Conservation (phyloP, 35 echinoderm and acorn worm genomes). For the Apostichopus japonicus region DNA sequence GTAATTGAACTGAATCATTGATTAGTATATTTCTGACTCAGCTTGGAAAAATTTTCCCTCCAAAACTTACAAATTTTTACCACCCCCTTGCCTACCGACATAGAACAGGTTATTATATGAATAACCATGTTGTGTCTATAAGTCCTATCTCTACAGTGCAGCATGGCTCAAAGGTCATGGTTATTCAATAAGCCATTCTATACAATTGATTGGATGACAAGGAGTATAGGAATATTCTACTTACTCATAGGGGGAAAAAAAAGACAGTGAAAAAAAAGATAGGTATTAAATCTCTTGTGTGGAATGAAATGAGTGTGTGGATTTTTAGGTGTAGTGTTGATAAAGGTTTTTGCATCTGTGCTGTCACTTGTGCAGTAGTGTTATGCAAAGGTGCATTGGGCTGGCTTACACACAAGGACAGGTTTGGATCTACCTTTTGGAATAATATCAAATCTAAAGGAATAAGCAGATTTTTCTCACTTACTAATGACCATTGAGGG, state of each 20-base stretch:
- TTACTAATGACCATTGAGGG: neutral
- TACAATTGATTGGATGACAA: too few relatives aligned
- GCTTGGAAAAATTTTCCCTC: slow-evolving; percentile 23
- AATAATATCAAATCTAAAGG: slow-evolving; percentile 6
- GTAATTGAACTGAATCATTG: slow-evolving; percentile 33
- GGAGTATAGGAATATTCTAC: too few relatives aligned
- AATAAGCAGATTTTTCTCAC: neutral
- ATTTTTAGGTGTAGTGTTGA: neutral
- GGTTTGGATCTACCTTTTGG: slow-evolving; percentile 12
- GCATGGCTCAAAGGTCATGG: too few relatives aligned
- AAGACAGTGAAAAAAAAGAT: too few relatives aligned
- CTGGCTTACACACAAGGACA: neutral
- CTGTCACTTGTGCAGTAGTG: slow-evolving; percentile 12
- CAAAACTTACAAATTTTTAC: neutral
- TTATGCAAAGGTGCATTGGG: neutral
- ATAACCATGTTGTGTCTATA: too few relatives aligned
- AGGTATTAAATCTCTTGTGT: too few relatives aligned
- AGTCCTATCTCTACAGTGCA: too few relatives aligned
- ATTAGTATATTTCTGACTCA: slow-evolving; percentile 32
- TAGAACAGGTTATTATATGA: too few relatives aligned
- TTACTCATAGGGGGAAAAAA: too few relatives aligned
- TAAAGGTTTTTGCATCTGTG: neutral
- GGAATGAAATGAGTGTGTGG: too few relatives aligned
- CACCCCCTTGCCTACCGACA: neutral
- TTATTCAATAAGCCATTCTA: too few relatives aligned